A percentile compares a stretch with the other conserved stretches of the same genome.
These are phyloP conservation scores for Lampropteryx suffumata DNA, from an alignment of 2,888 invertebrate species.

Conservation along the genomic window DNA sequence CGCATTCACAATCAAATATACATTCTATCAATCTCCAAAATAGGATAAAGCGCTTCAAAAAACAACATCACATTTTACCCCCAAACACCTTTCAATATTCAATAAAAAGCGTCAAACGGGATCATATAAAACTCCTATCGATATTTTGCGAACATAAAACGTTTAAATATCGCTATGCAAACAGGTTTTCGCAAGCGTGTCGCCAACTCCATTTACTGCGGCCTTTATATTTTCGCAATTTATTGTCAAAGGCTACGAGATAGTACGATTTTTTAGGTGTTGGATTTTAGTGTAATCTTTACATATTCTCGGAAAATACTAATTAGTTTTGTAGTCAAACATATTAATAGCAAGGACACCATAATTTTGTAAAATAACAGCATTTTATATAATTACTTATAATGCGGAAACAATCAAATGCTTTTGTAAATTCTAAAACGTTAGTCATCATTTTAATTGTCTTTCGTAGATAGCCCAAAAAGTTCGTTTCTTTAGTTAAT, in stretches of 20 bases:
- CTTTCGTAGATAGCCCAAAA: too few relatives aligned
- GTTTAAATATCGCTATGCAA: slow-evolving; percentile 63
- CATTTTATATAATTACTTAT: too few relatives aligned
- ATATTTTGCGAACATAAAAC: slow-evolving; percentile 49
- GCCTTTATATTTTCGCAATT: slow-evolving; percentile 48
- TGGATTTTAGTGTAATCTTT: slow-evolving; percentile 6
- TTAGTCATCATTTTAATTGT: too few relatives aligned
- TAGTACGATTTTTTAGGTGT: slow-evolving; percentile 21
- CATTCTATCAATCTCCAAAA: slow-evolving; percentile 52
- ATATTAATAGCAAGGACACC: too few relatives aligned
- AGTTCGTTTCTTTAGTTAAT: too few relatives aligned
- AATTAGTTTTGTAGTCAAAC: too few relatives aligned
- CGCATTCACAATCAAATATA: background rate
- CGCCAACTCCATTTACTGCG: slow-evolving; percentile 43
- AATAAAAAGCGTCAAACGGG: slow-evolving; percentile 71
- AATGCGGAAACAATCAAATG: too few relatives aligned
- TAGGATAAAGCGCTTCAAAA: slow-evolving; percentile 58
- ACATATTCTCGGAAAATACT: background rate
- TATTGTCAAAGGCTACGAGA: slow-evolving; percentile 30
- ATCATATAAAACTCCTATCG: slow-evolving; percentile 59
- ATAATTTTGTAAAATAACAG: too few relatives aligned
- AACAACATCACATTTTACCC: slow-evolving; percentile 74
- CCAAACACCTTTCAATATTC: slow-evolving; percentile 75
- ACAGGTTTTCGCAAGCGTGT: slow-evolving; percentile 48
- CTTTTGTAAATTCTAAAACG: too few relatives aligned